These are phyloP conservation scores for Melipona beecheii DNA, from an alignment of 2,888 invertebrate species.

Conservation along the genomic window DNA sequence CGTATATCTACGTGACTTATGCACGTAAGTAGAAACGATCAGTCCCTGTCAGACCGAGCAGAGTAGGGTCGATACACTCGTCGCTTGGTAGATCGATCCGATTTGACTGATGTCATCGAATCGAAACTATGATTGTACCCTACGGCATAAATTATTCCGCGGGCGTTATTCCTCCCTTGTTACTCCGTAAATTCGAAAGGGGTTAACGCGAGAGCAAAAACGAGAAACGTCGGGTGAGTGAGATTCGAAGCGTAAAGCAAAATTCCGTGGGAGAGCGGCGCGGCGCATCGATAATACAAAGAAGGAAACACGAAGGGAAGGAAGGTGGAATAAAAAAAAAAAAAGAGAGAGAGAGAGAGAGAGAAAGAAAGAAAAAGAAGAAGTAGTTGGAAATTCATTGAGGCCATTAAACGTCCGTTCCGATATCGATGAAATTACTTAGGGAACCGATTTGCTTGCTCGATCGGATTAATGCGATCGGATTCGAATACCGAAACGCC, in stretches of 20 bases:
- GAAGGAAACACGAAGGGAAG: neutral
- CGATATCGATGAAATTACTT: conserved; percentile 55
- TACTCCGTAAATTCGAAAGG: neutral
- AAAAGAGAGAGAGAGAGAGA: neutral
- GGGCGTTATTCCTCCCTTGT: too few species aligned
- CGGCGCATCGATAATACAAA: neutral
- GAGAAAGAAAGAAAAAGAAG: neutral
- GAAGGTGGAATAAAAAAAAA: too few species aligned
- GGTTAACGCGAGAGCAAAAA: neutral
- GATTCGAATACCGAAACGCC: conserved; percentile 49
- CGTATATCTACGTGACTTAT: too few species aligned
- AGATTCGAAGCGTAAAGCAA: neutral
- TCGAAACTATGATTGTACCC: too few species aligned
- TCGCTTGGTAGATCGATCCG: too few species aligned
- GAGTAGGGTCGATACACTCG: too few species aligned
- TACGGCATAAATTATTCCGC: too few species aligned
- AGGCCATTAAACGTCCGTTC: conserved; percentile 36
- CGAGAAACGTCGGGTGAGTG: neutral
- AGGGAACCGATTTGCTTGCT: conserved; percentile 42
- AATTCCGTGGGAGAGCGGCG: neutral
- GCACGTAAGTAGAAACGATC: too few species aligned
- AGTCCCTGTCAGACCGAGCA: too few species aligned
- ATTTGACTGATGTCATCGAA: too few species aligned
- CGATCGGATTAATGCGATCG: conserved; percentile 49
- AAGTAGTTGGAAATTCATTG: conserved; percentile 39